Evolutionary conservation across 2,888 invertebrate species (phyloP).

Genomic region (Dilophus febrilis): DNA sequence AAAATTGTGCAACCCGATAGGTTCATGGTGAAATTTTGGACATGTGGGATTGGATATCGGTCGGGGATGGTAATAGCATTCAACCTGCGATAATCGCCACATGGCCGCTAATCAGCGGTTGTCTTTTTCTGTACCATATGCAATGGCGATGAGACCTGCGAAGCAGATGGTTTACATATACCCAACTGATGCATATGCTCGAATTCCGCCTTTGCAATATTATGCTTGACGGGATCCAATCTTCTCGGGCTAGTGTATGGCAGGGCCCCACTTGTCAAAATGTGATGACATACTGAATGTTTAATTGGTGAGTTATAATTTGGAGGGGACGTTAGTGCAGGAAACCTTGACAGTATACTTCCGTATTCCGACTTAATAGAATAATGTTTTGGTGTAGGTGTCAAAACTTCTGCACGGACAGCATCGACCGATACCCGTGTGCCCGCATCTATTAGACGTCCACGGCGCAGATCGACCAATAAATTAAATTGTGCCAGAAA

Average conservation of each 20-base stretch:
- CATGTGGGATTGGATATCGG: slow-evolving; percentile 15
- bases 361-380: not conserved
- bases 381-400: no score
- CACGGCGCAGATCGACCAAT: not conserved
- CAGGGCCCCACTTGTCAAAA: not conserved
- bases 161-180: not conserved
- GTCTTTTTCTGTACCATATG: not conserved
- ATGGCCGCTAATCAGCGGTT: slow-evolving; percentile 3
- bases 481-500: not conserved
- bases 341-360: not conserved
- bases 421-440: not conserved
- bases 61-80: slow-evolving; percentile 16
- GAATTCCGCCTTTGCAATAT: not conserved
- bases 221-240: not conserved
- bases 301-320: not conserved
- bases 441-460: not conserved
- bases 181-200: not conserved
- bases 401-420: no score
- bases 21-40: slow-evolving; percentile 14
- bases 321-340: not conserved
- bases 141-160: not conserved
- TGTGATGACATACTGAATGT: not conserved
- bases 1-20: slow-evolving; percentile 11
- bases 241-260: not conserved
- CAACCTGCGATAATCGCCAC: slow-evolving; percentile 20